These are phyloP conservation scores for Capra hircus DNA, from an alignment of 2,113 vertebrate species.

Conservation along the genomic window DNA sequence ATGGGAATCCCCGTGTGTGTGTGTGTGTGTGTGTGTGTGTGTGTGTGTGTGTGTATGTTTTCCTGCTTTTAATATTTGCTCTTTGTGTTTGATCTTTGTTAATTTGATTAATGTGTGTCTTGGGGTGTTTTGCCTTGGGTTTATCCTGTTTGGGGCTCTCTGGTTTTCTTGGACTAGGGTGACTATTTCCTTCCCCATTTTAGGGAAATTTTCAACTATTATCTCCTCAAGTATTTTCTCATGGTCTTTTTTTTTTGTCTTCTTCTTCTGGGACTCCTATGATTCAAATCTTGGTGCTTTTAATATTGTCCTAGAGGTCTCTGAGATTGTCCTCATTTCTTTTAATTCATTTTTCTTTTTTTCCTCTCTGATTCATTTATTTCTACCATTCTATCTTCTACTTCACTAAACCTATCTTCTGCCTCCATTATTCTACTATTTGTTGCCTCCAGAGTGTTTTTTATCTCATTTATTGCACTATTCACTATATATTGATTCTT, in stretches of 20 bases:
- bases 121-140: too few species aligned
- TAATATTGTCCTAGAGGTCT: not conserved
- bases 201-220: not conserved
- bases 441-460: not conserved
- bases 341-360: not conserved
- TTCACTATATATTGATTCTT: not conserved
- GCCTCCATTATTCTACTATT: not conserved
- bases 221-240: not conserved
- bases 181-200: not conserved
- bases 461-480: not conserved
- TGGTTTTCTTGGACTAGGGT: too few species aligned
- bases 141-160: too few species aligned
- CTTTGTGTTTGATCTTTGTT: too few species aligned
- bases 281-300: fast-evolving
- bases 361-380: not conserved
- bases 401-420: not conserved
- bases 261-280: not conserved
- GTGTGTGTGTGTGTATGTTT: too few species aligned
- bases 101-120: too few species aligned
- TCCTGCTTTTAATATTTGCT: too few species aligned
- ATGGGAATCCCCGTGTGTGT: too few species aligned
- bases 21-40: too few species aligned
- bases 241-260: not conserved
- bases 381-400: not conserved
- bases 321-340: not conserved